phyloP scores from a whole-genome alignment of 2,888 invertebrate species.

The Bugula neritina region DNA sequence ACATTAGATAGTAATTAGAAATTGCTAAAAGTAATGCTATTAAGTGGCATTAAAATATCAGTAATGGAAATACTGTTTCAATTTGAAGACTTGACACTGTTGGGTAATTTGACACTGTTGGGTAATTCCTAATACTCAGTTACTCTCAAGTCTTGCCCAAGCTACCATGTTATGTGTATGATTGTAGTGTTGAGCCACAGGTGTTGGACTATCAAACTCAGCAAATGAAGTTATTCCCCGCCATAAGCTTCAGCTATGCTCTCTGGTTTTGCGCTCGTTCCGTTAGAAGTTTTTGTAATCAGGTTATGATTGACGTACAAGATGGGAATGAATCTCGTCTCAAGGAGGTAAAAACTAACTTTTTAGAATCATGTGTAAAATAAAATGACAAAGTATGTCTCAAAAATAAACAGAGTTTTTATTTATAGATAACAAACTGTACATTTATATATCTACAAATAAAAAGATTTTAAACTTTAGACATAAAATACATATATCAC shows the following conservation, averaged over 20 bases:
- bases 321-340: neutral
- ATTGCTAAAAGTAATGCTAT: too few species aligned
- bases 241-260: constrained; percentile 74
- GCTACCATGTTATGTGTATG: neutral
- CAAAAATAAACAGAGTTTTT: neutral
- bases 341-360: neutral
- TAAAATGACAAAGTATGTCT: neutral
- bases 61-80: too few species aligned
- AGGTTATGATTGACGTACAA: constrained; percentile 28
- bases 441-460: too few species aligned
- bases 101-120: too few species aligned
- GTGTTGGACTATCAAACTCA: constrained; percentile 90
- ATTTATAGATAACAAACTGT: neutral
- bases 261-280: constrained; percentile 60
- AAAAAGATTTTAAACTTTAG: too few species aligned
- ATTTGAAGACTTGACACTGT: too few species aligned
- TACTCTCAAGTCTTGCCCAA: too few species aligned
- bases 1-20: too few species aligned
- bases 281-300: constrained; percentile 39
- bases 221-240: constrained; percentile 82
- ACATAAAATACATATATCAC: too few species aligned
- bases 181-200: constrained; percentile 73
- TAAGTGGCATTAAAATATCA: too few species aligned
- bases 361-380: neutral
- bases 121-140: too few species aligned